Base-by-base conservation (phyloP, 2,797 vertebrate genomes). In the Rhinogobio ventralis region DNA sequence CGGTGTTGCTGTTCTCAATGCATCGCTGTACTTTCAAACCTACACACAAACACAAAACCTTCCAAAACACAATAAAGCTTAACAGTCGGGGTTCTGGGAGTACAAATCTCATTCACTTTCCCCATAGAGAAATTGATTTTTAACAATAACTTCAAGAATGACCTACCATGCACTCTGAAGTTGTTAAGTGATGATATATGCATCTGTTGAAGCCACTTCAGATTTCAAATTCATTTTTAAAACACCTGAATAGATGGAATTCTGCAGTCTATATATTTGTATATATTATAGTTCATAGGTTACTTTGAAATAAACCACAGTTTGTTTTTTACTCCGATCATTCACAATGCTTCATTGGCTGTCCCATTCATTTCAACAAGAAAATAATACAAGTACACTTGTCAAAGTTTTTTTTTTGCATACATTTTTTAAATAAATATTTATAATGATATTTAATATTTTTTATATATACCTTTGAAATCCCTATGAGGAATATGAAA, bases 11-110 rank as follows among this genome's bases (percentile, higher is more conserved):
- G 45, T 20, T 30, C 42, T 64, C 25, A 17, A 36, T n/a, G 9
- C 42, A 49, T 45, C 25, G 11, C 10, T 30, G 39, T 33, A 15
- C 42, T 82, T 60, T 82, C 42, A 64, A 82, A 73, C 42, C 36
- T 30, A 45, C 36, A 71, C 14, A 36, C 39, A 30, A 57, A 71
- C 51, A 80, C 23, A 39, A 33, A n/a, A 23, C 17, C 33, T 30
- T 13, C 0, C 33, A 64, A 23, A 73, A 53, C 67, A 57, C 66
- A 57, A 36, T 6, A 2, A 9, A 51, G 28, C 10, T 20, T 28
- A 69, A 71, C 9, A 15, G n/a, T 30, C 25, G 2, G 4, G 7
- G 71, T 14, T 55, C 30, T 55, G 51, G 45, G 19, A 53, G 28
- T 33, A 33, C 57, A 76, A 39, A 57, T 77, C 36, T 60, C 14